Percentiles rank a stretch among this genome's conserved stretches.
Conservation (phyloP, 2,113 vertebrate genomes). For the Hemiprocne comata region DNA sequence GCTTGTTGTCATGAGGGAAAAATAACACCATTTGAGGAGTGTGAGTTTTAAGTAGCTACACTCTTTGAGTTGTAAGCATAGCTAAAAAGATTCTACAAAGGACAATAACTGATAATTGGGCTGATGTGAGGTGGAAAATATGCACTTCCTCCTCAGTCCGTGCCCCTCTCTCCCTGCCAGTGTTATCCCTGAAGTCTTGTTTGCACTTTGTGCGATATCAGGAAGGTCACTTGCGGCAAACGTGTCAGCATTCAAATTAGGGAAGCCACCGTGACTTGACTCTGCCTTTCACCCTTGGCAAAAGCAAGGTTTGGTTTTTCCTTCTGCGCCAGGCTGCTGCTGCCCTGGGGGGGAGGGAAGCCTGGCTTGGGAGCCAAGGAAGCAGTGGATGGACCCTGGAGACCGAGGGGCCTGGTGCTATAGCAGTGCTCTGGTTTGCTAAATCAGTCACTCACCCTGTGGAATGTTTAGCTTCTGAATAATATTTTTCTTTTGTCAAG, state of each 20-base stretch:
- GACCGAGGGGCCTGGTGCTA: not conserved
- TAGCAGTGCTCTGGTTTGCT: not conserved
- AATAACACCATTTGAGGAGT: not conserved
- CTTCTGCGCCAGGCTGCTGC: not conserved
- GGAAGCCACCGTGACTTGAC: not conserved
- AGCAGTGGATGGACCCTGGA: not conserved
- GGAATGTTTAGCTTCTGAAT: not conserved
- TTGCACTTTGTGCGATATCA: slow-evolving; percentile 35
- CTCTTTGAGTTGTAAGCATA: not conserved
- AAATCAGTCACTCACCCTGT: not conserved
- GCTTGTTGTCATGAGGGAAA: not conserved
- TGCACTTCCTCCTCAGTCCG: slow-evolving; percentile 82
- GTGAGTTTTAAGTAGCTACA: not conserved
- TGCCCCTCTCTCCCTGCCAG: slow-evolving; percentile 54
- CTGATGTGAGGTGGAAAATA: slow-evolving; percentile 86
- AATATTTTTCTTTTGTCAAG: not conserved
- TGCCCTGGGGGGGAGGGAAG: not conserved
- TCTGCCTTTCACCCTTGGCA: not conserved
- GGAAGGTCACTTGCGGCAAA: not conserved
- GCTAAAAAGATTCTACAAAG: slow-evolving; percentile 49
- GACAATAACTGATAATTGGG: slow-evolving; percentile 40
- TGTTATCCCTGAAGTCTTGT: slow-evolving; percentile 14
- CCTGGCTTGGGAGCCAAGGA: fast-evolving
- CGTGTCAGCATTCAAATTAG: not conserved
- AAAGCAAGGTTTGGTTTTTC: not conserved